These are phyloP conservation scores for Hiodon alosoides DNA, from an alignment of 2,113 vertebrate species.

Conservation along the genomic window DNA sequence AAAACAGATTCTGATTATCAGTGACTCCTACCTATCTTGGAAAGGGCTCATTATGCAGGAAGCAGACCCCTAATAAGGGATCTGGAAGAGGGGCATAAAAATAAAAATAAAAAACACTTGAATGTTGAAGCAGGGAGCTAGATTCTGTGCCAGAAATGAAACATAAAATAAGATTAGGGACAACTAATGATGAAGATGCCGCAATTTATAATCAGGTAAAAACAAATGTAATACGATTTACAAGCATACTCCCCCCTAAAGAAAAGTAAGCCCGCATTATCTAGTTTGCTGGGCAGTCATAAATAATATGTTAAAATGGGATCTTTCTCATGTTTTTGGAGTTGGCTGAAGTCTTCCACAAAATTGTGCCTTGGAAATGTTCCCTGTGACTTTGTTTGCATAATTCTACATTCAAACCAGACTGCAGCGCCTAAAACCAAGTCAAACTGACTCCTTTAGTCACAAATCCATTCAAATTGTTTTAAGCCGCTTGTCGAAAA, in stretches of 20 bases:
- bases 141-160: not conserved
- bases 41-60: not conserved
- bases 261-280: not conserved
- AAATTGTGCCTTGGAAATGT: conserved; percentile 32
- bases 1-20: not conserved
- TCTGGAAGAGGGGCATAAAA: not conserved
- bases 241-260: not conserved
- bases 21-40: not conserved
- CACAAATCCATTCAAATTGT: conserved; percentile 15
- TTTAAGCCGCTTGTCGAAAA: conserved; percentile 22
- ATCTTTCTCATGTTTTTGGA: conserved; percentile 25
- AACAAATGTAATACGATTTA: not conserved
- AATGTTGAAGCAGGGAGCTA: not conserved
- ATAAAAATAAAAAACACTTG: too few relatives aligned
- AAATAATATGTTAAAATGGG: conserved; percentile 4
- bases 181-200: conserved; percentile 2
- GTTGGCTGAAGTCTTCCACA: conserved; percentile 41
- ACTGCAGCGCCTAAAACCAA: conserved; percentile 11
- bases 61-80: not conserved
- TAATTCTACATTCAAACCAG: conserved; percentile 45
- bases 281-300: not conserved
- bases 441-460: conserved; percentile 24
- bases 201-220: not conserved
- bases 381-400: conserved; percentile 42
- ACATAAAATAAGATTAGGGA: not conserved